Evolutionary conservation across 2,888 invertebrate species (phyloP), one percentile per base, ranked within the genome.

Genomic region (Anticlea derivata): DNA sequence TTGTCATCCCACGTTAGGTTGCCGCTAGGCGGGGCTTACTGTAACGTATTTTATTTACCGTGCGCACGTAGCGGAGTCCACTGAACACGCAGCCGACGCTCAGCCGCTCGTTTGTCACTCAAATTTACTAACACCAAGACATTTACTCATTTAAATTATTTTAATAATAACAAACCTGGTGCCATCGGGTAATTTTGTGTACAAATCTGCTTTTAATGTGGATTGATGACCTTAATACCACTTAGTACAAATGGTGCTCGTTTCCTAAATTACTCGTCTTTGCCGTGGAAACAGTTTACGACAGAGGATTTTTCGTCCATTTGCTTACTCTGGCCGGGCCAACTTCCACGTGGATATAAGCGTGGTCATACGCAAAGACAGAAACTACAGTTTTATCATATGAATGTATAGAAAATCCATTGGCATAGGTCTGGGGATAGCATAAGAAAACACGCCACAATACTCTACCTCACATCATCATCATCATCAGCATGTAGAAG

Each of bases 91-190:
- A 79, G 76, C 75, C 76, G 81, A 73, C 65, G 78, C 70, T 72
- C 75, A 72, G 72, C 78, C 78, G 78, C 77, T 80, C 82, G 74
- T 85, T 85, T 84, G 80, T 86, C 80, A 80, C 73, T 75, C 68
- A 73, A 76, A 80, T 78, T 78, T 77, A 79, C 75, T 69, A 65
- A 58, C 61, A 61, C 59, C 52, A 56, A 65, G 62, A 71, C 67
- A 68, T 71, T 75, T 70, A 68, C 69, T 75, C 63, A 71, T 74
- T 70, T 65, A 47, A 68, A 73, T 72, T 68, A 73, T 75, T 76
- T 74, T 68, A 73, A 75, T 67, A 54, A 72, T 65, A 65, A 60
- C 48, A 44, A 63, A 63, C 46, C 39, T 55, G 55, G 38, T 39
- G 54, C 50, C 48, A 37, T 31, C 39, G 30, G 44, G 43, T 35